phyloP scores from a whole-genome alignment of 1,140 invertebrate genomes.

The Mactra quadrangularis region DNA sequence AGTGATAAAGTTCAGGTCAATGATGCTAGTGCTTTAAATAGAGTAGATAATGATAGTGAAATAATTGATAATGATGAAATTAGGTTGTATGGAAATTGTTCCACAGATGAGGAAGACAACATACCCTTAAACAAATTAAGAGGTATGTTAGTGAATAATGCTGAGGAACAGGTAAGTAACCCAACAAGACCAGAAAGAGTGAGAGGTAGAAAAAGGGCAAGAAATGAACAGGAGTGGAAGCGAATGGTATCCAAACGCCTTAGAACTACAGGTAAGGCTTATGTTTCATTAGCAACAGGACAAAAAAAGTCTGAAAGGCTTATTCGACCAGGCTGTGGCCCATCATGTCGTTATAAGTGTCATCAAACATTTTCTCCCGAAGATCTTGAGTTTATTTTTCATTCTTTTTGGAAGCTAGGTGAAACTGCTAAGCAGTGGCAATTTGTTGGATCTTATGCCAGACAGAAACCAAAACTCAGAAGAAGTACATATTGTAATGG shows the following conservation, averaged over 20 bases:
- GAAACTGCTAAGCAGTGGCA: background rate
- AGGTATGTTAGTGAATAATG: background rate
- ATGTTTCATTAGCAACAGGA: background rate
- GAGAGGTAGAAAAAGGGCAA: slow-evolving; percentile 19
- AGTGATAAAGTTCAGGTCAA: background rate
- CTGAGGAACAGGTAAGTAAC: background rate
- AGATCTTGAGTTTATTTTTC: slow-evolving; percentile 7
- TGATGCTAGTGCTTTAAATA: background rate
- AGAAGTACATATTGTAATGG: background rate
- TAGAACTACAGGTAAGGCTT: slow-evolving; percentile 1
- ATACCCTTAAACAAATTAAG: background rate
- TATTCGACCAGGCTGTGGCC: slow-evolving; percentile 1
- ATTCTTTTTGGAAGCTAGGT: background rate
- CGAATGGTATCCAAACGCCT: slow-evolving; percentile 3
- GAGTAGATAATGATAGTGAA: background rate
- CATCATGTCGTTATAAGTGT: background rate
- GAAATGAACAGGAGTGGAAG: background rate
- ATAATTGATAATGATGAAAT: background rate
- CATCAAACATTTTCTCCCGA: background rate
- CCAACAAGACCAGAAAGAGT: background rate
- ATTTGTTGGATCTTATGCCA: background rate
- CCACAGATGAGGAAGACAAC: background rate
- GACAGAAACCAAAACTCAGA: background rate
- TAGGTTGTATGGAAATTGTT: background rate
- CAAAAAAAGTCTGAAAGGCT: background rate